Evolutionary conservation across 1,140 invertebrate genomes (phyloP), one percentile per base, ranked within the genome.

Genomic region (Zaprionus ghesquierei): DNA sequence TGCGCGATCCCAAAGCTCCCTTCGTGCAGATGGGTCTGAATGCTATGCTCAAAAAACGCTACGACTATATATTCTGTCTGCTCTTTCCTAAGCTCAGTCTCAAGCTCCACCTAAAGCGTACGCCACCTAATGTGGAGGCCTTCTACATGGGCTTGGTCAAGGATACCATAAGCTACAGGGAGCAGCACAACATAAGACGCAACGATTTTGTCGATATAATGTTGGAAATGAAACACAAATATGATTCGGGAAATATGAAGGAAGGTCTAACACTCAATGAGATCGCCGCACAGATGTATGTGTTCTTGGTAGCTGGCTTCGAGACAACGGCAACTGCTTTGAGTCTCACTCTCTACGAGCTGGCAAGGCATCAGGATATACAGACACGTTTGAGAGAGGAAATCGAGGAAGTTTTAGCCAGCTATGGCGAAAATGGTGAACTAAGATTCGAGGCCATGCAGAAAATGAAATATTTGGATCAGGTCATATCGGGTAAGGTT

Each of bases 381-480:
- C 95, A 96, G 75, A 87, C 93, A 1, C 93, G 93, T 73, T 70
- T 95, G 3, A 73, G 92, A 8, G 79, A 92, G 50, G 95, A 95
- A 92, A 93, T 95, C 2, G 90, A 93, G 13, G 75, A 82, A 27
- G 87, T 92, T 13, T 70, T 92, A 6, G 50, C 68, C 1, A 73
- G 92, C 38, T 64, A 93, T 51, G 92, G 92, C 0, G 51, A 66
- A 2, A 74, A 79, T 0, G 60, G 53, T 5, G 61, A 92, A 54
- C 31, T 92, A 15, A 92, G 75, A 22, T 92, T 90, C 38, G 93
- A 94, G 22, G 56, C 93, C 92, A 49, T 94, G 15, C 85, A 91
- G 12, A 93, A 94, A n/a, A 94, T 95, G 93, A 85, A 81, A 0
- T 95, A 95, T 72, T 66, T 95, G 69, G 94, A 95, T 44, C 94